Conservation (phyloP, 1,140 invertebrate species). For the Dolichoris vasculosae region DNA sequence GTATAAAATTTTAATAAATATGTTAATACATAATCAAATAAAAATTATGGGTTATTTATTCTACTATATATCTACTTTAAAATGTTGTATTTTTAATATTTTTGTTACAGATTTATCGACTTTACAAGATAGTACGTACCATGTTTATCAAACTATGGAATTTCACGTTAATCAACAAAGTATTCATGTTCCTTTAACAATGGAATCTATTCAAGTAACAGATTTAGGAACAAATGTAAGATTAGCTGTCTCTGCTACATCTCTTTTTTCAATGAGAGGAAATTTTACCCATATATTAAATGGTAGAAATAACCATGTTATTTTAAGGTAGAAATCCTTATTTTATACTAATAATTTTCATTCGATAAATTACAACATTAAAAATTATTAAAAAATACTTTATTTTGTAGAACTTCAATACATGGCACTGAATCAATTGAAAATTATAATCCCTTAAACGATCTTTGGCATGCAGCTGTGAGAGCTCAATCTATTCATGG, state of each 20-base stretch:
- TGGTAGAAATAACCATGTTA: slow-evolving; percentile 76
- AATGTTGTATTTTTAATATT: slow-evolving; percentile 43
- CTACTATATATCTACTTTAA: too few species aligned
- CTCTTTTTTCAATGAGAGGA: slow-evolving; percentile 75
- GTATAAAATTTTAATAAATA: background rate
- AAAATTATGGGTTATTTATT: slow-evolving; percentile 33
- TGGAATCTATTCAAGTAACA: slow-evolving; percentile 73
- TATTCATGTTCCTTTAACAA: slow-evolving; percentile 72
- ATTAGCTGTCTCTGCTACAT: slow-evolving; percentile 72
- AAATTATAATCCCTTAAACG: slow-evolving; percentile 77
- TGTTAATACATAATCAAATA: slow-evolving; percentile 57
- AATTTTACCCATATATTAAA: slow-evolving; percentile 73
- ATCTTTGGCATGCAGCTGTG: slow-evolving; percentile 77
- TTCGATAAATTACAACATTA: too few species aligned
- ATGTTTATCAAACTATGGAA: slow-evolving; percentile 72
- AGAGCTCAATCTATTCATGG: slow-evolving; percentile 77
- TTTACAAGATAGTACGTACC: slow-evolving; percentile 65
- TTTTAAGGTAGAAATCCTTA: slow-evolving; percentile 72
- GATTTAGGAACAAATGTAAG: slow-evolving; percentile 76
- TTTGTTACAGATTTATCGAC: slow-evolving; percentile 68
- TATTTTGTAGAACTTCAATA: slow-evolving; percentile 74
- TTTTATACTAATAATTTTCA: slow-evolving; percentile 33
- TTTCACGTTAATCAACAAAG: slow-evolving; percentile 76
- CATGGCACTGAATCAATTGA: slow-evolving; percentile 76
- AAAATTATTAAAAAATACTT: background rate